These are phyloP conservation scores for Heliothis subflexa DNA, from an alignment of 1,140 invertebrate genomes.

Conservation along the genomic window DNA sequence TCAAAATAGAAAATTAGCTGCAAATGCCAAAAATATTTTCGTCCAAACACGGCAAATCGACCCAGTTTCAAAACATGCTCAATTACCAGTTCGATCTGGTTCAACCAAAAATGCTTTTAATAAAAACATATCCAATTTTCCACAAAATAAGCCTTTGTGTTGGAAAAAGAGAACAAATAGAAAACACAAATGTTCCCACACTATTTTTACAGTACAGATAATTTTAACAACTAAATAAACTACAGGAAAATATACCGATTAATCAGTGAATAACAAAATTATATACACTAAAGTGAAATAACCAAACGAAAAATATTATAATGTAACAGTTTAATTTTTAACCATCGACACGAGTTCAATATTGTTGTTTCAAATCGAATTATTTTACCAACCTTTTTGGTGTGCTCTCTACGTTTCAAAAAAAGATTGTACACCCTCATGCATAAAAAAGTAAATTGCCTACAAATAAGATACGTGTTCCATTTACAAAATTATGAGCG, in stretches of 20 bases:
- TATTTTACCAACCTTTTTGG: neutral
- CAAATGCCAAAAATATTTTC: too few relatives aligned
- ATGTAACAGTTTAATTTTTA: neutral
- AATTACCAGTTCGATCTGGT: too few relatives aligned
- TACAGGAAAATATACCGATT: neutral
- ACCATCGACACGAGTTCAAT: too few relatives aligned
- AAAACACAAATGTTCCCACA: neutral
- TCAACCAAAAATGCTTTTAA: too few relatives aligned
- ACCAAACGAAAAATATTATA: neutral
- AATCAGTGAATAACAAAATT: neutral
- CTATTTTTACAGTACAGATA: neutral
- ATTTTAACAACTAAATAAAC: neutral
- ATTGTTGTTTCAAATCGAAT: neutral
- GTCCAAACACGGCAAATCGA: too few relatives aligned
- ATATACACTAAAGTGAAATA: neutral
- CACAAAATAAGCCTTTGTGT: too few relatives aligned
- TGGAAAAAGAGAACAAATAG: too few relatives aligned
- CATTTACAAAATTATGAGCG: constrained; percentile 11
- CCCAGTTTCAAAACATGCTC: too few relatives aligned
- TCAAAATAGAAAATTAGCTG: too few relatives aligned
- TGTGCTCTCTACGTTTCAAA: neutral
- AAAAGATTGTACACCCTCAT: neutral
- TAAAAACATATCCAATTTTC: too few relatives aligned
- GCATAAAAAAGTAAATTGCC: neutral
- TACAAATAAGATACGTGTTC: constrained; percentile 6